These are phyloP conservation scores for Eledona agricola DNA, from an alignment of 2,888 invertebrate species.

Conservation along the genomic window DNA sequence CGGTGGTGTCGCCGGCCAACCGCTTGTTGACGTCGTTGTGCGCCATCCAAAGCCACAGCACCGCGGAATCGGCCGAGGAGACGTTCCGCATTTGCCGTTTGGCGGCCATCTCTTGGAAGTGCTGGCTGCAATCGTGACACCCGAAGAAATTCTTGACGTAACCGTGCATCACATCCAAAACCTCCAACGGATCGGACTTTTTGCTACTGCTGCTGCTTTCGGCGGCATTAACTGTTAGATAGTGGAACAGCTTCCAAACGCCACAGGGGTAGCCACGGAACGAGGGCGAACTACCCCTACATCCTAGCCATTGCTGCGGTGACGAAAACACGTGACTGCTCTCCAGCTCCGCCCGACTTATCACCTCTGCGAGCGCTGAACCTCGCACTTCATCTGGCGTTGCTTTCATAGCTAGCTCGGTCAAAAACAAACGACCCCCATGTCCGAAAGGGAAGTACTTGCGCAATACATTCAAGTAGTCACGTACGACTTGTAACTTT, in stretches of 20 bases:
- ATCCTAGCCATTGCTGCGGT: slow-evolving; percentile 76
- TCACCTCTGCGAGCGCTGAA: slow-evolving; percentile 67
- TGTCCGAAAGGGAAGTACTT: slow-evolving; percentile 82
- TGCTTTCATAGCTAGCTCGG: slow-evolving; percentile 68
- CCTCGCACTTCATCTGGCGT: slow-evolving; percentile 67
- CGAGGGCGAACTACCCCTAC: slow-evolving; percentile 78
- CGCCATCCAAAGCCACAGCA: slow-evolving; percentile 93
- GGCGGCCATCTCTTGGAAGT: slow-evolving; percentile 88
- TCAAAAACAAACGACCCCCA: slow-evolving; percentile 73
- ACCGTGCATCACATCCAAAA: slow-evolving; percentile 83
- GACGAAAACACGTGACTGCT: slow-evolving; percentile 68
- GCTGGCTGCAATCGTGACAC: slow-evolving; percentile 87
- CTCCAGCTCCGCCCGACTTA: slow-evolving; percentile 64
- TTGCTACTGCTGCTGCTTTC: slow-evolving; percentile 51
- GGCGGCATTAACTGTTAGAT: slow-evolving; percentile 82
- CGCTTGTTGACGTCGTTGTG: slow-evolving; percentile 94
- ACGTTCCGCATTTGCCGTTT: slow-evolving; percentile 76
- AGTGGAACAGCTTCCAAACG: slow-evolving; percentile 95
- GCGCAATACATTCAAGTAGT: slow-evolving; percentile 75
- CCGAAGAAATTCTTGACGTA: slow-evolving; percentile 94
- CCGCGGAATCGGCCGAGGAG: slow-evolving; percentile 74
- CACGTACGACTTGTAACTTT: slow-evolving; percentile 75
- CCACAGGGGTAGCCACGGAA: slow-evolving; percentile 93
- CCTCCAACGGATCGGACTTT: slow-evolving; percentile 70
- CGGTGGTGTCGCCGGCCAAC: slow-evolving; percentile 84